Base-by-base conservation (phyloP, 1,140 invertebrate genomes). In the Eupristina koningsbergeri region DNA sequence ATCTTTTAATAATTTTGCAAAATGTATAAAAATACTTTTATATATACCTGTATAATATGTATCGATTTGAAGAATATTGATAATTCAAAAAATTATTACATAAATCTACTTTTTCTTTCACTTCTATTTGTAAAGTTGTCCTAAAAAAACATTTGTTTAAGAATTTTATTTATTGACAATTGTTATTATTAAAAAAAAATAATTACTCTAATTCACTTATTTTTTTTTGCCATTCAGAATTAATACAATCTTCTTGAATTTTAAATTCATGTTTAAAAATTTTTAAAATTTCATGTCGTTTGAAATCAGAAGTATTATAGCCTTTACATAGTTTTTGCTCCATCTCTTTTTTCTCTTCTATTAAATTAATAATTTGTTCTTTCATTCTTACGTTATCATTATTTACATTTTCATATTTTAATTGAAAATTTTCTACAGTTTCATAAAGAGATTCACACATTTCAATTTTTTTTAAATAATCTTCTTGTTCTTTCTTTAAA, bases 341-440 rank as follows among this genome's bases (percentile, higher is more conserved):
- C 1, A 79, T 53, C 0, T 61, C 39, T 41, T 73, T 82, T 11
- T 82, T 82, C 0, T 53, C 61, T 22, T 50, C 26, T 0, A 67
- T 58, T 15, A 77, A 50, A 75, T 0, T 6, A 53, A 73, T 61
- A 0, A 83, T 63, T 78, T 73, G 36, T 50, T 58, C 13, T 79
- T 79, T 83, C n/a, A 83, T 9, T 17, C 73, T 64, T 19, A 83
- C 9, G 71, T 80, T 84, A 31, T 86, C 79, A 31, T 86, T 17
- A 74, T 75, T 71, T 47, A 86, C 31, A 19, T 75, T 26, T 29
- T 80, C 63, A 69, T 75, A 80, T 45, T 39, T 22, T 71, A 41
- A 19, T 58, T 71, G 26, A 47, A 83, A 76, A 26, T 80, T 31
- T 26, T 17, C 29, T 34, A 85, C 36, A 53, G 19, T 39, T 69